These are phyloP conservation scores for Nezara viridula DNA, from an alignment of 2,888 invertebrate genomes.

Conservation along the genomic window DNA sequence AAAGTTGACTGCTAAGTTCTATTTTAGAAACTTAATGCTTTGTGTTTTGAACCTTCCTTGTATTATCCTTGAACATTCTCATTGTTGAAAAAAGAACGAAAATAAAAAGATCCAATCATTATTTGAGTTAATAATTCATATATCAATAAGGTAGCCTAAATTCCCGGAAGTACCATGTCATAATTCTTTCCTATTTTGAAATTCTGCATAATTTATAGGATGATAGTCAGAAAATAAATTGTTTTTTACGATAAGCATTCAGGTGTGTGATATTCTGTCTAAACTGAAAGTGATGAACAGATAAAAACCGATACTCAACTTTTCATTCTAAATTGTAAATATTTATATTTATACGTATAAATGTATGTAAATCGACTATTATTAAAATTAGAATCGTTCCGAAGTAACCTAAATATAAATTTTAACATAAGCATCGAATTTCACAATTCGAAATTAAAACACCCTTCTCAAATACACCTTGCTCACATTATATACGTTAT, in stretches of 20 bases:
- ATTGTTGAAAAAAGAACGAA: too few relatives aligned
- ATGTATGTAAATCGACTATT: neutral
- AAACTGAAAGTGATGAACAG: neutral
- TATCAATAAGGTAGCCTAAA: neutral
- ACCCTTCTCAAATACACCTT: neutral
- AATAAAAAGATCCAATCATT: too few relatives aligned
- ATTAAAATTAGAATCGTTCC: neutral
- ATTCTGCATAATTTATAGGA: neutral
- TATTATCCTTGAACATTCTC: too few relatives aligned
- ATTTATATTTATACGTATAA: neutral
- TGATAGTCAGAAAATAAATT: neutral
- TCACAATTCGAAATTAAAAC: neutral
- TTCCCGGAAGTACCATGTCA: neutral
- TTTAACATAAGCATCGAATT: neutral
- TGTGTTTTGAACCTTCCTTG: too few relatives aligned
- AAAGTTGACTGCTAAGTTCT: too few relatives aligned
- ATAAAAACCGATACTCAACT: neutral
- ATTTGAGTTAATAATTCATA: too few relatives aligned
- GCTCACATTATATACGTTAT: neutral
- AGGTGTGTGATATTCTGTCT: neutral
- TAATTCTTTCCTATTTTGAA: neutral
- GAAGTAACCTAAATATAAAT: neutral
- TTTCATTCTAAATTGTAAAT: neutral
- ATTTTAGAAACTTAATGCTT: too few relatives aligned
- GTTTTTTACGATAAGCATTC: neutral